Evolutionary conservation across 30 jellyfish, hydroid and myxozoan species (phyloP), one percentile per base, ranked within the genome.

Genomic region (Morbakka virulenta): DNA sequence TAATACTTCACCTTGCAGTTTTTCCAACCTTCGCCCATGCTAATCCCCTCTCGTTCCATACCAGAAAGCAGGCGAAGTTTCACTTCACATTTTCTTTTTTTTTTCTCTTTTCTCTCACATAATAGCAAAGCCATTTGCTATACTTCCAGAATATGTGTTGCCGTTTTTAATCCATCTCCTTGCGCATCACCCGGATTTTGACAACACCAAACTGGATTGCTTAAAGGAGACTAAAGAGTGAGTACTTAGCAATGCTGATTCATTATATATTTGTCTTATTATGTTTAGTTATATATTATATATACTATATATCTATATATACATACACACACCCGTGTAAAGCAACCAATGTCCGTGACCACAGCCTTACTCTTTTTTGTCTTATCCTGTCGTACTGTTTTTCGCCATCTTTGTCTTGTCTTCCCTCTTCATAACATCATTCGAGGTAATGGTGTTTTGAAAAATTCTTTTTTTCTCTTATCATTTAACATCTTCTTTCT

Each of bases 111-210:
- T 69, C 30, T 6, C n/a, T 64, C 64, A 14, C 48, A 50, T 61
- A 36, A 25, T 41, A 90, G 97, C 83, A 51, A 90, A 84, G 9
- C 96, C 95, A 1, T 84, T 32, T 48, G 31, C 79, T 1, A 53
- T 91, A 0, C 57, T 91, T 48, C 98, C 98, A 1, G 98, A 91
- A 76, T 91, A 91, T 79, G 64, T 95, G 22, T 69, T 91, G 34
- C 96, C 98, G 4, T 85, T 77, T 80, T 95, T 69, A 27, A 94
- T 91, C 13, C 92, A 91, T 67, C 61, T 91, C 28, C 61, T 91
- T 74, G 96, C 98, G 30, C 94, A 91, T 62, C 93, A 91, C 29
- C 98, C 98, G 0, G 98, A 85, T 35, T 91, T 91, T 62, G 80
- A 85, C 23, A 87, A 78, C 9, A 84, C 69, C 35, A 86, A 64